Percentiles rank a stretch among this genome's conserved stretches.
These are phyloP conservation scores for Seriola quinqueradiata DNA, from an alignment of 2,113 vertebrate species.

Conservation along the genomic window DNA sequence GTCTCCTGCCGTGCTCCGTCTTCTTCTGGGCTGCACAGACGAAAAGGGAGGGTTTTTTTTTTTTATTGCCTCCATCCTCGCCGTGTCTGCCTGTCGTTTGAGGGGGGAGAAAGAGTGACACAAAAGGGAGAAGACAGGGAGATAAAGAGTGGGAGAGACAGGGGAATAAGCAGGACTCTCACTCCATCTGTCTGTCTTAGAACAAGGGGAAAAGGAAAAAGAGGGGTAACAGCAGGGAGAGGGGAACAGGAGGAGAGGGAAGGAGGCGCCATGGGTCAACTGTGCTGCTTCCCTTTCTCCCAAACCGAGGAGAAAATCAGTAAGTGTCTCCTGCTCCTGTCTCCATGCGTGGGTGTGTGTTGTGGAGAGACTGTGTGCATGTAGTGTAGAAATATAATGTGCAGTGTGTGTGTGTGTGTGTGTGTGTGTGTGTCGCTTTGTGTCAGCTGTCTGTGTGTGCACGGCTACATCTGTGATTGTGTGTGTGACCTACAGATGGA, in stretches of 20 bases:
- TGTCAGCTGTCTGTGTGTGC: constrained; percentile 74
- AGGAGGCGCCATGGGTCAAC: constrained; percentile 92
- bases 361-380: constrained; percentile 51
- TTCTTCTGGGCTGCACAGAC: constrained; percentile 39
- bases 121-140: constrained; percentile 10
- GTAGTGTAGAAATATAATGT: constrained; percentile 32
- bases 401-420: constrained; percentile 62
- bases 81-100: constrained; percentile 23
- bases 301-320: constrained; percentile 93
- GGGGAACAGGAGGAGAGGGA: constrained; percentile 70
- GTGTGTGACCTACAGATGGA: constrained; percentile 45
- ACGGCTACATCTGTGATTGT: constrained; percentile 26
- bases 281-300: constrained; percentile 96
- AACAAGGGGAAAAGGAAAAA: constrained; percentile 44
- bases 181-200: constrained; percentile 30
- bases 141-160: constrained; percentile 22
- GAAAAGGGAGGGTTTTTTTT: constrained; percentile 5
- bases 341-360: constrained; percentile 71
- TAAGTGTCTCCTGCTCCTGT: constrained; percentile 84
- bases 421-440: background rate
- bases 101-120: constrained; percentile 34
- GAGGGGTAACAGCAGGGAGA: constrained; percentile 46
- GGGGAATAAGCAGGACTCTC: constrained; percentile 31
- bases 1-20: constrained; percentile 59
- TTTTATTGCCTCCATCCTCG: constrained; percentile 50